A percentile compares a stretch with the other conserved stretches of the same genome.
phyloP scores from a whole-genome alignment of 2,797 vertebrate genomes.

The Lindbergichthys nudifrons region DNA sequence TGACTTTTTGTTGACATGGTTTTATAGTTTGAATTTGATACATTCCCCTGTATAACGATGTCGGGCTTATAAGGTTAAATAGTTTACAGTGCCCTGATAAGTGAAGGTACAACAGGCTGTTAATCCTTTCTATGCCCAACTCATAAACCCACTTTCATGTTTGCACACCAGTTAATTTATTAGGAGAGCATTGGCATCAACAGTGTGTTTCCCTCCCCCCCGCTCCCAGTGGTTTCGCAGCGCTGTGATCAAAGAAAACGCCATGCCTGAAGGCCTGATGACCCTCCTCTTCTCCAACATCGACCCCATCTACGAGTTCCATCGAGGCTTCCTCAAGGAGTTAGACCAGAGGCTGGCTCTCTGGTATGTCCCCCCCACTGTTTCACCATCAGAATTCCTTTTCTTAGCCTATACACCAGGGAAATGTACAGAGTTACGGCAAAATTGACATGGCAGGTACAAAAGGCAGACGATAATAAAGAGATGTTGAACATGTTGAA shows the following conservation, averaged over 20 bases:
- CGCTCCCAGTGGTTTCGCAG: slow-evolving; percentile 94
- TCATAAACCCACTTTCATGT: background rate
- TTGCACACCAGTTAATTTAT: background rate
- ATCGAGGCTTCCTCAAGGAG: slow-evolving; percentile 93
- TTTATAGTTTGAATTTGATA: too few relatives aligned
- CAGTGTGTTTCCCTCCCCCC: background rate
- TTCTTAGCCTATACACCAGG: too few relatives aligned
- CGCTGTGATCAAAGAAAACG: slow-evolving; percentile 92
- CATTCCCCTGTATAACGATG: background rate
- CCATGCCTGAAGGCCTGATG: slow-evolving; percentile 92
- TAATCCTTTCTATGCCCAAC: too few relatives aligned
- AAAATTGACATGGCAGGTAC: too few relatives aligned
- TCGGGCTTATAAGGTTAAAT: background rate
- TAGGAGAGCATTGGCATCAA: background rate
- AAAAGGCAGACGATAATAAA: too few relatives aligned
- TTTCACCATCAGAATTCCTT: background rate
- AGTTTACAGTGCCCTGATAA: background rate
- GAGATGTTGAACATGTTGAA: too few relatives aligned
- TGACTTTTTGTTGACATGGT: background rate
- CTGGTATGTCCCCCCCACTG: slow-evolving; percentile 83
- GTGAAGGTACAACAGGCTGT: background rate
- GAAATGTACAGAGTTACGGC: too few relatives aligned
- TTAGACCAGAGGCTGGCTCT: slow-evolving; percentile 93
- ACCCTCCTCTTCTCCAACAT: slow-evolving; percentile 95
- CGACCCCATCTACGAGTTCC: slow-evolving; percentile 95